Conservation (phyloP, 2,888 invertebrate species). For the Agrochola circellaris region DNA sequence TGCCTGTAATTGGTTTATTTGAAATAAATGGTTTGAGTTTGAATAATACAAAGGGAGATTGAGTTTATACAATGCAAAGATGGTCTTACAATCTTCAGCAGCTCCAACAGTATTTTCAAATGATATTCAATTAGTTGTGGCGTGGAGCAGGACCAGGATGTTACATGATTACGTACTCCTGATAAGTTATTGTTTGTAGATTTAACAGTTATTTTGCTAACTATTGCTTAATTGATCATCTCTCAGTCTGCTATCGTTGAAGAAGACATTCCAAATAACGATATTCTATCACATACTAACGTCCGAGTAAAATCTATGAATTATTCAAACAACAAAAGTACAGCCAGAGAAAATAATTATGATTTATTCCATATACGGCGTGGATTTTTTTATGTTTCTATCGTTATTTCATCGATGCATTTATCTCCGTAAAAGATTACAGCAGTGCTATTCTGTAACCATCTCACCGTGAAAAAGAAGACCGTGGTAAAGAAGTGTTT, state of each 20-base stretch:
- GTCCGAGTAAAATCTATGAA: neutral
- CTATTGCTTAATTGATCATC: neutral
- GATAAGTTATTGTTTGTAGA: neutral
- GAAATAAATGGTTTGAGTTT: too few relatives aligned
- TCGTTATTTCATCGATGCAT: slow-evolving; percentile 21
- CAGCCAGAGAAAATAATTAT: slow-evolving; percentile 33
- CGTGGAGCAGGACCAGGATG: too few relatives aligned
- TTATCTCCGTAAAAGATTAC: slow-evolving; percentile 4
- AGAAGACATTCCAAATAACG: neutral
- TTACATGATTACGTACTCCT: neutral
- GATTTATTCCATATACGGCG: slow-evolving; percentile 15
- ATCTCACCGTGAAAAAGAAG: too few relatives aligned
- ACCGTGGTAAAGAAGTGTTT: too few relatives aligned
- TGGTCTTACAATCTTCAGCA: too few relatives aligned
- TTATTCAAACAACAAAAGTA: slow-evolving; percentile 18
- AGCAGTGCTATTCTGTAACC: too few relatives aligned
- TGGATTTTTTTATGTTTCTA: slow-evolving; percentile 26
- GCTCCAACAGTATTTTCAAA: too few relatives aligned
- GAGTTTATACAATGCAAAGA: too few relatives aligned
- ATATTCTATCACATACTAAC: slow-evolving; percentile 2
- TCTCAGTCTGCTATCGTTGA: neutral
- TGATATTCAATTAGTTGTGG: too few relatives aligned
- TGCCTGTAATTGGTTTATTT: too few relatives aligned
- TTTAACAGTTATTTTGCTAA: neutral
- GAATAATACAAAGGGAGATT: too few relatives aligned